A percentile compares a stretch with the other conserved stretches of the same genome.
Evolutionary conservation across 2,113 vertebrate genomes (phyloP).

Genomic region (Hippocampus zosterae): DNA sequence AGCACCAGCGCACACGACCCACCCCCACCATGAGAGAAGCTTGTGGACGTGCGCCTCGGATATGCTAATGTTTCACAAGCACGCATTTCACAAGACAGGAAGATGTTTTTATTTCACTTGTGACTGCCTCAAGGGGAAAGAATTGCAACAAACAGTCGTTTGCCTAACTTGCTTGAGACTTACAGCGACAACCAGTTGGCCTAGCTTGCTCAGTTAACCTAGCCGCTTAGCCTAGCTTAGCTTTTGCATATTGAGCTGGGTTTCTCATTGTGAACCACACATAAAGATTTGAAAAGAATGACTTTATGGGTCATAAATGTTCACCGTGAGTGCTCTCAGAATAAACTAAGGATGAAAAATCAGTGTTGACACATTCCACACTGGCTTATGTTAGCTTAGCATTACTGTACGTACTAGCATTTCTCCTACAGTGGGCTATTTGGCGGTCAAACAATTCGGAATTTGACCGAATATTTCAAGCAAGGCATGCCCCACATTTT

Average conservation of each 20-base stretch:
- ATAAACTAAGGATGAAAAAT: too few relatives aligned
- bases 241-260: not conserved
- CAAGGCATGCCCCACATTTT: not conserved
- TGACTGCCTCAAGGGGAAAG: not conserved
- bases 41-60: slow-evolving; percentile 37
- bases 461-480: too few relatives aligned
- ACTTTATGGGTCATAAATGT: too few relatives aligned
- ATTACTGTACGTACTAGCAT: not conserved
- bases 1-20: not conserved
- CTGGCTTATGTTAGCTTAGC: not conserved
- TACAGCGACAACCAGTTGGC: not conserved
- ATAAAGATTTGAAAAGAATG: too few relatives aligned
- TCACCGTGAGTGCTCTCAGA: too few relatives aligned
- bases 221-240: not conserved
- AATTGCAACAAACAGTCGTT: not conserved
- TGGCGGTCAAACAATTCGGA: too few relatives aligned
- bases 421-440: too few relatives aligned
- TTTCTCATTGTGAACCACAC: too few relatives aligned
- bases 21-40: not conserved
- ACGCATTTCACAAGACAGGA: slow-evolving; percentile 1
- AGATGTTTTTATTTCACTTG: not conserved
- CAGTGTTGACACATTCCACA: too few relatives aligned
- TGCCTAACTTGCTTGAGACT: not conserved
- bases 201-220: not conserved
- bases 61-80: slow-evolving; percentile 25